Conservation (phyloP, 2,797 vertebrate genomes). For the Gorsachius magnificus region DNA sequence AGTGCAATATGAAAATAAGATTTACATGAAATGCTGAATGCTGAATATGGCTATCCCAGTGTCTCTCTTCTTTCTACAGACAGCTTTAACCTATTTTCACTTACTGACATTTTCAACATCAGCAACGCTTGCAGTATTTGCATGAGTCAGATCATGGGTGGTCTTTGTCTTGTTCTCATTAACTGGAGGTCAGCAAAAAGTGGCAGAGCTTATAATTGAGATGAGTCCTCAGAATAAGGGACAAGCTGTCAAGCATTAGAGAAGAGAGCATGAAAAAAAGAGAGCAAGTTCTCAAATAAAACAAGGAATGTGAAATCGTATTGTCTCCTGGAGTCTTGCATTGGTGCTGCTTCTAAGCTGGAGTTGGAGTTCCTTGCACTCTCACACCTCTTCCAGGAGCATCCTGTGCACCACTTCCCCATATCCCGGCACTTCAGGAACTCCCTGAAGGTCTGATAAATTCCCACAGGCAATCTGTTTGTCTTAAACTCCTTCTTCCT, state of each 20-base stretch:
- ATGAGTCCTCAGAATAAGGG: neutral
- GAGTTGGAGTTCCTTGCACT: neutral
- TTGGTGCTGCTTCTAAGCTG: neutral
- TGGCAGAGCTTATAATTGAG: neutral
- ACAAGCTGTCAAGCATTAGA: neutral
- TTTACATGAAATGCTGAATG: neutral
- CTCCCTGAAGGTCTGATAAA: neutral
- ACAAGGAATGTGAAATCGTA: neutral
- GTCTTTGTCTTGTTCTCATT: slow-evolving; percentile 33
- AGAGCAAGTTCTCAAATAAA: neutral
- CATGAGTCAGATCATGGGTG: neutral
- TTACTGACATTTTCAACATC: neutral
- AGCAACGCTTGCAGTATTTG: neutral
- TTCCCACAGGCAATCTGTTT: neutral
- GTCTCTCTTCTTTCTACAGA: neutral
- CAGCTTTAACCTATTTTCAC: slow-evolving; percentile 12
- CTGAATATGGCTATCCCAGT: neutral
- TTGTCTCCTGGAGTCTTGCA: neutral
- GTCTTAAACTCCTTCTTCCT: neutral
- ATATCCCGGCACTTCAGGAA: neutral
- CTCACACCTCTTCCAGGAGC: neutral
- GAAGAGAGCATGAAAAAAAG: neutral
- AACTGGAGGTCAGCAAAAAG: neutral
- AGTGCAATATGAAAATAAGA: neutral
- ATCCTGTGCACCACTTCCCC: neutral